Evolutionary conservation across 2,113 vertebrate genomes (phyloP).

Genomic region (Melanerpes aurifrons): DNA sequence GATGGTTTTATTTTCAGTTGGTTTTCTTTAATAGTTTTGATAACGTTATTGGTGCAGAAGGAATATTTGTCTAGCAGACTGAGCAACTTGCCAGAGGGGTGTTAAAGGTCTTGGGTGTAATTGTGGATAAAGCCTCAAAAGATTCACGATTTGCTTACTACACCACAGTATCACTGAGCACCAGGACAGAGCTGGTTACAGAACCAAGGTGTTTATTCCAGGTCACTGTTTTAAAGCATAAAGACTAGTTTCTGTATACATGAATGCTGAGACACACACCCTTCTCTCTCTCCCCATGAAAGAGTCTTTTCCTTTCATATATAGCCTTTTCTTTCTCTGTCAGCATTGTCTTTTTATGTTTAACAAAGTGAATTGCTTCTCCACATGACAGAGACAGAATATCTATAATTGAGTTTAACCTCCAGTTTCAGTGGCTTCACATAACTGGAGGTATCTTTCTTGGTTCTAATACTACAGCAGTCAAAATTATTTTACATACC

Average conservation of each 20-base stretch:
- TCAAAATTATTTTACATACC: not conserved
- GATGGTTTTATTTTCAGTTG: constrained; percentile 67
- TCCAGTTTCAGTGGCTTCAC: not conserved
- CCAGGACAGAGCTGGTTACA: not conserved
- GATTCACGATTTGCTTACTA: not conserved
- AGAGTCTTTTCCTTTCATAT: not conserved
- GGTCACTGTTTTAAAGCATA: not conserved
- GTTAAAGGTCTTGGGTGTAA: not conserved
- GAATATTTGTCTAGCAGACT: not conserved
- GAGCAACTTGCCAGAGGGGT: not conserved
- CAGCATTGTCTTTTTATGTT: not conserved
- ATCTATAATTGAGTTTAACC: not conserved
- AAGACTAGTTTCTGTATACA: not conserved
- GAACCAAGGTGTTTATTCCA: not conserved
- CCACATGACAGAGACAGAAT: not conserved
- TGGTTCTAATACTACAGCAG: not conserved
- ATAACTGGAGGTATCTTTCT: not conserved
- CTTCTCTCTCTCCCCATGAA: not conserved
- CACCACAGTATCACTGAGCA: not conserved
- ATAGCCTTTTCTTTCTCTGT: not conserved
- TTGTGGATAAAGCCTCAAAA: constrained; percentile 5
- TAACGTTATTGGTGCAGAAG: not conserved
- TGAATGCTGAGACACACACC: not conserved
- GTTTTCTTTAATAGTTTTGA: constrained; percentile 45
- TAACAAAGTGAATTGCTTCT: not conserved